phyloP scores from a whole-genome alignment of 2,888 invertebrate species.

The Torymus aiolomorphi region DNA sequence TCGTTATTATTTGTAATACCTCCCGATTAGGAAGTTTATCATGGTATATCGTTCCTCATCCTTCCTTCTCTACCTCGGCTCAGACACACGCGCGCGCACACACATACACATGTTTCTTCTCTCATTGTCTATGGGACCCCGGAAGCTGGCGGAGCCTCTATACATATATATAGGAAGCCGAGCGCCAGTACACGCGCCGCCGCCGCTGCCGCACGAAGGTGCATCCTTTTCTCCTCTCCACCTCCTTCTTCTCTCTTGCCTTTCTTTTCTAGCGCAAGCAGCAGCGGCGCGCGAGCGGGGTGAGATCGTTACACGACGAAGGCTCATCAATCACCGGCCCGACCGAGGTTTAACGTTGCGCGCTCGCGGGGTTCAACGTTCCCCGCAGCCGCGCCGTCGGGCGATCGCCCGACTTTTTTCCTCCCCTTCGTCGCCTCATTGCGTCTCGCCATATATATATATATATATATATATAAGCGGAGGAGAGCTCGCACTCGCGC shows the following conservation, averaged over 20 bases:
- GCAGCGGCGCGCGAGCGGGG: slow-evolving; percentile 56
- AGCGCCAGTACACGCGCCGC: not conserved
- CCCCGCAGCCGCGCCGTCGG: slow-evolving; percentile 22
- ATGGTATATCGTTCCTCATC: too few relatives aligned
- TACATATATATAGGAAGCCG: slow-evolving; percentile 1
- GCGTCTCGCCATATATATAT: not conserved
- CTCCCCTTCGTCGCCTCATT: not conserved
- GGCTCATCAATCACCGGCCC: slow-evolving; percentile 67
- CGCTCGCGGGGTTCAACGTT: slow-evolving; percentile 43
- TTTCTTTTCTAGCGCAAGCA: slow-evolving; percentile 15
- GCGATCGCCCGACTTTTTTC: slow-evolving; percentile 26
- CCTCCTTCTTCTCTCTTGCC: slow-evolving; percentile 3
- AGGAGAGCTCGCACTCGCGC: too few relatives aligned
- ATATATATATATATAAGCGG: too few relatives aligned
- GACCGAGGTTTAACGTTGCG: slow-evolving; percentile 46
- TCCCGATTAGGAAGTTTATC: not conserved
- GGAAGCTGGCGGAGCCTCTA: not conserved
- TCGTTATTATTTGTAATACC: slow-evolving; percentile 3
- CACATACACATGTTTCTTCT: too few relatives aligned
- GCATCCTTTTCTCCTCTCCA: slow-evolving; percentile 5
- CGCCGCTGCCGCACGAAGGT: not conserved
- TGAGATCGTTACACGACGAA: slow-evolving; percentile 66
- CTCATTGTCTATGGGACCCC: too few relatives aligned
- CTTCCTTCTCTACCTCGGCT: too few relatives aligned
- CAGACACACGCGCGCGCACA: too few relatives aligned